Evolutionary conservation across 2,888 invertebrate species (phyloP).

Genomic region (Leptogaster cylindrica): DNA sequence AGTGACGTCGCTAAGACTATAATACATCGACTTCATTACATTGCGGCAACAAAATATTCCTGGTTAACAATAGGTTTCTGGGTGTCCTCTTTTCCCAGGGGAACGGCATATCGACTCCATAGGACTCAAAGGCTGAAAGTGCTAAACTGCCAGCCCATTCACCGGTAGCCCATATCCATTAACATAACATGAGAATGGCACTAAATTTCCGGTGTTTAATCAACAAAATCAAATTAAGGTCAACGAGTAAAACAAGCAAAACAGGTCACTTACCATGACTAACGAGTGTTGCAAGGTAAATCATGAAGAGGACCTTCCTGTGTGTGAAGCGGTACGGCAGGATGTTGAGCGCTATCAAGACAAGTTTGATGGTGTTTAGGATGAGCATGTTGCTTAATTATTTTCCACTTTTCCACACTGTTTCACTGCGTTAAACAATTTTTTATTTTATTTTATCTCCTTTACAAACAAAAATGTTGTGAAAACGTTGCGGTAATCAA

Average conservation of each 20-base stretch:
- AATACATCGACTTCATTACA: constrained; percentile 32
- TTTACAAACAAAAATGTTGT: not conserved
- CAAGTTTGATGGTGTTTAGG: constrained; percentile 61
- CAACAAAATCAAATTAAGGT: constrained; percentile 47
- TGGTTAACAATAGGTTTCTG: constrained; percentile 18
- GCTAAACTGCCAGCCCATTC: constrained; percentile 20
- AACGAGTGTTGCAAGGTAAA: constrained; percentile 61
- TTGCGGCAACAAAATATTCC: constrained; percentile 15
- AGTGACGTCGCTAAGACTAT: constrained; percentile 25
- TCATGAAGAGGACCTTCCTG: constrained; percentile 61
- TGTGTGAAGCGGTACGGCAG: constrained; percentile 62
- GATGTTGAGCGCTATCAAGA: constrained; percentile 61
- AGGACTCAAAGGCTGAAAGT: not conserved
- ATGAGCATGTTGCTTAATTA: constrained; percentile 56
- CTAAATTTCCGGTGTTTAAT: constrained; percentile 46
- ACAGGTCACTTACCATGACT: constrained; percentile 59
- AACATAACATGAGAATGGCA: constrained; percentile 40
- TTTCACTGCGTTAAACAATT: not conserved
- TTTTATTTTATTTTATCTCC: too few relatives aligned
- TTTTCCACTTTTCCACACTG: constrained; percentile 1
- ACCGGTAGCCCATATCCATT: constrained; percentile 34
- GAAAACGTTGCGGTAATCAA: constrained; percentile 15
- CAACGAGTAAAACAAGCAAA: constrained; percentile 41
- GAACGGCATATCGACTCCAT: not conserved
- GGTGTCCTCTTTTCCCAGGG: not conserved